Conservation (phyloP, 2,113 vertebrate genomes). For the Anas platyrhynchos region DNA sequence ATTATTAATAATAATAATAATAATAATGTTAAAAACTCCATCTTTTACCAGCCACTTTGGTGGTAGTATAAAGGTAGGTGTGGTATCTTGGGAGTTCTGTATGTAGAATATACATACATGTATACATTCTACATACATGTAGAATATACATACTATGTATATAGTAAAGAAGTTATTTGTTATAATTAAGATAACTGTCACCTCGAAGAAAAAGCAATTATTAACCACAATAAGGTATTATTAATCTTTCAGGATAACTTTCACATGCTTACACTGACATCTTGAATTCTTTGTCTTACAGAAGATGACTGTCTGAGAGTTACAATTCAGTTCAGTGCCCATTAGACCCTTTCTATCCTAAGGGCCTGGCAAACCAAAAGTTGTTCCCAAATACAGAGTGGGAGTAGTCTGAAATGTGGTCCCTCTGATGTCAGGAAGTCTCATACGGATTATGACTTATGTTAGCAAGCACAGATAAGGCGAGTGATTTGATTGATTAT, state of each 20-base stretch:
- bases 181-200: background rate
- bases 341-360: background rate
- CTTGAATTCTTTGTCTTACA: background rate
- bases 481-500: background rate
- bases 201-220: background rate
- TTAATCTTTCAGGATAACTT: background rate
- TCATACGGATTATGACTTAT: background rate
- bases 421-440: background rate
- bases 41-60: background rate
- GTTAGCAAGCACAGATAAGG: background rate
- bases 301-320: background rate
- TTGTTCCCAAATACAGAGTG: background rate
- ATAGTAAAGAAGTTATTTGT: background rate
- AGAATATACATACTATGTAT: background rate
- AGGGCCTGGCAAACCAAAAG: background rate
- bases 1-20: background rate
- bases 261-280: background rate
- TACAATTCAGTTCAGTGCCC: accelerated
- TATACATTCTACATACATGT: no score
- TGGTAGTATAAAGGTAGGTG: background rate
- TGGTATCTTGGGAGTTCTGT: background rate
- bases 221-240: background rate
- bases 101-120: background rate
- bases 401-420: background rate
- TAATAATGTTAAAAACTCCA: background rate